Conservation (phyloP, 2,797 vertebrate genomes). For the Echiichthys vipera region DNA sequence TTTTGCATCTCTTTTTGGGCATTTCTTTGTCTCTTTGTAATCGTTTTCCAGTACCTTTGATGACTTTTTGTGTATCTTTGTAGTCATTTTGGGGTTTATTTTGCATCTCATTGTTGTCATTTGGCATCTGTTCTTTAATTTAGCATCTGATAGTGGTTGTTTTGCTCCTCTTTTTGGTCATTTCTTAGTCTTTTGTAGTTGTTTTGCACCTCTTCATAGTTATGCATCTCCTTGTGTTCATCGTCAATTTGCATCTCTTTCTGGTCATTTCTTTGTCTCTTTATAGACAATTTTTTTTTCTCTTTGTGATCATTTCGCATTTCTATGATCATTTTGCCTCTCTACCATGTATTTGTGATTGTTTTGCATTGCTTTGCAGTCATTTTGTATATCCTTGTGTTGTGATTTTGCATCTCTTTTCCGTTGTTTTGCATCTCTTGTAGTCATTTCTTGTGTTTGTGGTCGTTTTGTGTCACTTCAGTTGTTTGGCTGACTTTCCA, state of each 20-base stretch:
- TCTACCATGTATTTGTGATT: background rate
- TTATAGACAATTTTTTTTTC: background rate
- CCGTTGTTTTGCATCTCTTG: background rate
- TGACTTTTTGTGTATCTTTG: background rate
- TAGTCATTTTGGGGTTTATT: background rate
- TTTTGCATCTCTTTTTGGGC: background rate
- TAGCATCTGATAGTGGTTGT: background rate
- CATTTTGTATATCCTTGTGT: background rate
- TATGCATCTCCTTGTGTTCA: background rate
- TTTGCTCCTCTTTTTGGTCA: too few species aligned
- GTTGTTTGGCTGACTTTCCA: background rate
- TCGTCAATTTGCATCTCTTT: background rate
- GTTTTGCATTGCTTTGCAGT: background rate
- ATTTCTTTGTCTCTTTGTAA: background rate
- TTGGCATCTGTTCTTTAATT: background rate
- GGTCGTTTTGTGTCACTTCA: background rate
- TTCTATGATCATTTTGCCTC: background rate
- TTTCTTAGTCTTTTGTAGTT: too few species aligned
- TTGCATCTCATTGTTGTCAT: background rate
- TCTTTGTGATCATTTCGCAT: background rate
- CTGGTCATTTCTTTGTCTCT: background rate
- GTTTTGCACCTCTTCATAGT: background rate
- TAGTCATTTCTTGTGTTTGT: accelerated
- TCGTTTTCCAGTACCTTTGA: background rate
- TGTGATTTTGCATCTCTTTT: background rate